phyloP scores from a whole-genome alignment of 1,140 invertebrate species.

The Bombyx mandarina region DNA sequence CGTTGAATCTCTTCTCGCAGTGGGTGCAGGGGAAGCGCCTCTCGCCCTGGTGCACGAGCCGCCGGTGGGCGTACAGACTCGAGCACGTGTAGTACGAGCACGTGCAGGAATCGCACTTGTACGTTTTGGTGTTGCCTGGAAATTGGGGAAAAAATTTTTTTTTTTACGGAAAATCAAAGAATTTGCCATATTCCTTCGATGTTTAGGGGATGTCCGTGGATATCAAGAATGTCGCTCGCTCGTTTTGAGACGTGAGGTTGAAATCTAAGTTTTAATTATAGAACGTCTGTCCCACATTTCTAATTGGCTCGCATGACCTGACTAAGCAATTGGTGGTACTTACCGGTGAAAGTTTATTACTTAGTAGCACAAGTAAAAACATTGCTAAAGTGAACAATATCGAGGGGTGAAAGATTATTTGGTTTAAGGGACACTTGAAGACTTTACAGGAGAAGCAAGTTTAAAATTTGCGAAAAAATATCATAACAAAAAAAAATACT shows the following conservation, averaged over 20 bases:
- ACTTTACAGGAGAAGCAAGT: too few relatives aligned
- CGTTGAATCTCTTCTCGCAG: conserved; percentile 29
- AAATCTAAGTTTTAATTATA: too few relatives aligned
- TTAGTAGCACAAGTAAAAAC: too few relatives aligned
- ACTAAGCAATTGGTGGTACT: too few relatives aligned
- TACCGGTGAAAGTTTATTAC: too few relatives aligned
- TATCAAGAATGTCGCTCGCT: background rate
- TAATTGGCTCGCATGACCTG: background rate
- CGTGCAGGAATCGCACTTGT: conserved; percentile 30
- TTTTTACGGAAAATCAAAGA: background rate
- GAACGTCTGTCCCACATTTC: too few relatives aligned
- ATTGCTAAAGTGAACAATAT: too few relatives aligned
- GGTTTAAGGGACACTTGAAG: too few relatives aligned
- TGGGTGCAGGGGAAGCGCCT: conserved; percentile 19
- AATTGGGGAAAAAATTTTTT: background rate
- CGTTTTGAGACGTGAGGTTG: background rate
- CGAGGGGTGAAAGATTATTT: too few relatives aligned
- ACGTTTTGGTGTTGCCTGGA: conserved; percentile 29
- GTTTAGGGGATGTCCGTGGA: too few relatives aligned
- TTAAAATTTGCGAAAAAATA: too few relatives aligned
- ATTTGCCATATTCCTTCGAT: conserved; percentile 2
- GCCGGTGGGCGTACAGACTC: conserved; percentile 30
- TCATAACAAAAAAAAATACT: too few relatives aligned
- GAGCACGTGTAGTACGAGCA: conserved; percentile 32
- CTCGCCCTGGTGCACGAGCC: conserved; percentile 21